Base-by-base conservation (phyloP, 35 echinoderm and acorn worm genomes). In the Heliocidaris tuberculata region DNA sequence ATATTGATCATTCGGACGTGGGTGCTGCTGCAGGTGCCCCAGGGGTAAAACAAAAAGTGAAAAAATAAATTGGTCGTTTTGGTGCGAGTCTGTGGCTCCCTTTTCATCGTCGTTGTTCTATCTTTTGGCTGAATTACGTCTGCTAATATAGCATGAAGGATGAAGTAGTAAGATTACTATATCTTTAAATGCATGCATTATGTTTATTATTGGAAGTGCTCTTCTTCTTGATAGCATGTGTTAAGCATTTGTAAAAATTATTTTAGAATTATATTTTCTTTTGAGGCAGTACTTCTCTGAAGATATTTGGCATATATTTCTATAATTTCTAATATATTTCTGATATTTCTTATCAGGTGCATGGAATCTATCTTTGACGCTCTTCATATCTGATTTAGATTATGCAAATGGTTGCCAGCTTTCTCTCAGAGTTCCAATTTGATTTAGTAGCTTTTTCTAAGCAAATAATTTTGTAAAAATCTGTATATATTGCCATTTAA, bases 41-140 rank as follows among this genome's bases (percentile, higher is more conserved):
- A 12, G 97, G 96, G 97, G 97, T 96, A 88, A 96, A 48, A 93
- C 24, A 93, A 60, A 93, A 70, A 29, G 31, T 59, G 48, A n/a
- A 61, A 6, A 89, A 89, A 42, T 3, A 70, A 42, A 30, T 94
- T 93, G n/a, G 88, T 92, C 47, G 60, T 92, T 95, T 96, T 85
- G 30, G 88, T 60, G 95, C 86, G 65, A 49, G 19, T 94, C 86
- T 86, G 47, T 93, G 47, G 31, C 65, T 86, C 32, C 87, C 17
- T 71, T 32, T 93, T 47, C 60, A 93, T 47, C 50, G 87, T 94
- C 7, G 31, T 47, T 31, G 16, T 30, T 88, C 24, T 78, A 78
- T 78, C 65, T 27, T 78, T 78, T 78, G 65, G 65, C 65, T 78
- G 65, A 78, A n/a, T 78, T 42, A 42, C 35, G 35, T 42, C 13